Conservation (phyloP, 2,797 vertebrate species). For the Synanceia verrucosa region DNA sequence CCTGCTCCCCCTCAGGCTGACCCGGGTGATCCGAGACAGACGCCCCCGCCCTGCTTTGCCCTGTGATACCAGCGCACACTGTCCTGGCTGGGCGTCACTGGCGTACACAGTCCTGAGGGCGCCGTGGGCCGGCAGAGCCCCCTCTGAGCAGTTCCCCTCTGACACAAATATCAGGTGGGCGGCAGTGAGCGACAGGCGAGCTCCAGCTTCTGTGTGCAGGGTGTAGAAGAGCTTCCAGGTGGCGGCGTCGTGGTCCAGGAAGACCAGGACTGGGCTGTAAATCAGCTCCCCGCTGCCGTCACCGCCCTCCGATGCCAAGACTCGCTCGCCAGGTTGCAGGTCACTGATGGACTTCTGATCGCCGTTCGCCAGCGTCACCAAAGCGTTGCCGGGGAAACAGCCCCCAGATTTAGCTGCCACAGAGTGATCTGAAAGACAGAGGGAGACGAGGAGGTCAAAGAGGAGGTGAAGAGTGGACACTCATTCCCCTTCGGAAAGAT, state of each 20-base stretch:
- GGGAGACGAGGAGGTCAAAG: background rate
- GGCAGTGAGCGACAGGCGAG: constrained; percentile 86
- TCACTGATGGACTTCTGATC: constrained; percentile 80
- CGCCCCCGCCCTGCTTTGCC: constrained; percentile 28
- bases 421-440: constrained; percentile 87
- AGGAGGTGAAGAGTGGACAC: background rate
- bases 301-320: constrained; percentile 83
- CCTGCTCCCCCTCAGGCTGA: constrained; percentile 67
- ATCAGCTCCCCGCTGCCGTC: constrained; percentile 75
- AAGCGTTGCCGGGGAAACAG: constrained; percentile 90
- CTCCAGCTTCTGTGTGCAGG: constrained; percentile 85
- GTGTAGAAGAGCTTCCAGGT: constrained; percentile 83
- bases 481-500: background rate
- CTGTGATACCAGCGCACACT: constrained; percentile 84
- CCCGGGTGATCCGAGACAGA: constrained; percentile 81
- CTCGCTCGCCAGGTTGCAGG: constrained; percentile 85
- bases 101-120: constrained; percentile 86
- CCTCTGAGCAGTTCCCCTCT: constrained; percentile 83
- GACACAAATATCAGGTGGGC: constrained; percentile 91
- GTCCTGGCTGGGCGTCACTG: constrained; percentile 83
- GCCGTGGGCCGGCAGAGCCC: constrained; percentile 17
- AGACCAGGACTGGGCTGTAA: constrained; percentile 91
- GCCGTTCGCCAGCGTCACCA: constrained; percentile 85
- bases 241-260: constrained; percentile 87
- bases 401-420: constrained; percentile 93